Percentiles rank a stretch among this genome's conserved stretches.
Evolutionary conservation across 2,888 invertebrate species (phyloP).

Genomic region (Sarcophaga carnaria): DNA sequence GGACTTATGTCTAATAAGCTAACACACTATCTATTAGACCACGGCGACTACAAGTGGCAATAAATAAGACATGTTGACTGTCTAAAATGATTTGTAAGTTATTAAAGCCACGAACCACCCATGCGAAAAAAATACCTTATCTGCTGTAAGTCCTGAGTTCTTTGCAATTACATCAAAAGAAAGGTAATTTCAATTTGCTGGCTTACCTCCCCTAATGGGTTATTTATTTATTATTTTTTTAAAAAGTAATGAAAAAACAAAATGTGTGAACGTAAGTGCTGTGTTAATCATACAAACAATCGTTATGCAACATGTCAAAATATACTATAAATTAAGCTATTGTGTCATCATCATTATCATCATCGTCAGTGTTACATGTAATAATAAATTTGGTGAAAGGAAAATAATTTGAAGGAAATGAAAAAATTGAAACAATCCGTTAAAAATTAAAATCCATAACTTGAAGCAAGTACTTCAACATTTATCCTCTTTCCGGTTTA

Average conservation of each 20-base stretch:
- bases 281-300: background rate
- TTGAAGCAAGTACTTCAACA: background rate
- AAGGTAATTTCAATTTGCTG: no score
- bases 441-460: slow-evolving; percentile 4
- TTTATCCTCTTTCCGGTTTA: slow-evolving; percentile 25
- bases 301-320: slow-evolving; percentile 47
- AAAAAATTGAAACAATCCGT: background rate
- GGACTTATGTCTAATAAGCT: no score
- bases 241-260: background rate
- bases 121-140: no score
- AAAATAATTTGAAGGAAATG: background rate
- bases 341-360: background rate
- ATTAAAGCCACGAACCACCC: no score
- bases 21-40: no score
- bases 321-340: background rate
- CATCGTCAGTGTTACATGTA: background rate
- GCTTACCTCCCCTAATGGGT: background rate
- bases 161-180: no score
- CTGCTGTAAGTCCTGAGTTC: no score
- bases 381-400: background rate
- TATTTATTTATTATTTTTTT: background rate
- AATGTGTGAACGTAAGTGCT: background rate
- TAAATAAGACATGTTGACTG: no score
- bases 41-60: no score
- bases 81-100: no score